A percentile compares a stretch with the other conserved stretches of the same genome.
phyloP scores from a whole-genome alignment of 2,113 vertebrate species.

The Pomatostomus ruficeps region DNA sequence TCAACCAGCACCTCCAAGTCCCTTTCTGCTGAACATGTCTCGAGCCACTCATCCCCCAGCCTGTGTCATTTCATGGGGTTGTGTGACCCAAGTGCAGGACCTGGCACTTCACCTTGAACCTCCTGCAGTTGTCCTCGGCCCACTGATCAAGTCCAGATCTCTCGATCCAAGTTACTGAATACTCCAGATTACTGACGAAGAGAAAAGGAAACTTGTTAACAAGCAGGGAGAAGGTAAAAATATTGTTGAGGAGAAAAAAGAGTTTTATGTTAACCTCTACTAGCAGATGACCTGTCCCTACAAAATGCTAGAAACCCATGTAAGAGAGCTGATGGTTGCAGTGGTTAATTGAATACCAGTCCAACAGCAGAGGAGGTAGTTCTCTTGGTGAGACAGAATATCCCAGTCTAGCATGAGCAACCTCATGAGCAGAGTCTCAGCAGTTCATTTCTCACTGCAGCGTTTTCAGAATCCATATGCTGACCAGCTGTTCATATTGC shows the following conservation, averaged over 20 bases:
- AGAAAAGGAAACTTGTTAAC: neutral
- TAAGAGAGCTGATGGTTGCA: neutral
- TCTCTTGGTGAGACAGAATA: neutral
- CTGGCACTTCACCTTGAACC: rapidly evolving
- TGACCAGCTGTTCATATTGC: neutral
- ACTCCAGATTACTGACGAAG: neutral
- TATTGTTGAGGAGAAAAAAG: neutral
- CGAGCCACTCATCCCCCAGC: neutral
- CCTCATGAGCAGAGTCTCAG: neutral
- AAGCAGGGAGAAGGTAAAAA: neutral
- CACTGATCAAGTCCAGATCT: neutral
- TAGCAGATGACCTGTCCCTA: neutral
- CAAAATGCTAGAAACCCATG: neutral
- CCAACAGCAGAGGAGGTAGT: neutral
- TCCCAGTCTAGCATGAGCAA: neutral
- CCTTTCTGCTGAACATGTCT: neutral
- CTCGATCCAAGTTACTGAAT: neutral
- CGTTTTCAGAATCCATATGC: neutral
- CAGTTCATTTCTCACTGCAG: neutral
- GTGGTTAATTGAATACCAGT: neutral
- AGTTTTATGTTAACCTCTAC: neutral
- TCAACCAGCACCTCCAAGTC: neutral
- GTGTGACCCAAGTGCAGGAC: neutral
- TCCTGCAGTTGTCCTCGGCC: neutral
- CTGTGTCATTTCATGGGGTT: neutral